Base-by-base conservation (phyloP, 2,888 invertebrate species). In the Polyommatus iphigenia region DNA sequence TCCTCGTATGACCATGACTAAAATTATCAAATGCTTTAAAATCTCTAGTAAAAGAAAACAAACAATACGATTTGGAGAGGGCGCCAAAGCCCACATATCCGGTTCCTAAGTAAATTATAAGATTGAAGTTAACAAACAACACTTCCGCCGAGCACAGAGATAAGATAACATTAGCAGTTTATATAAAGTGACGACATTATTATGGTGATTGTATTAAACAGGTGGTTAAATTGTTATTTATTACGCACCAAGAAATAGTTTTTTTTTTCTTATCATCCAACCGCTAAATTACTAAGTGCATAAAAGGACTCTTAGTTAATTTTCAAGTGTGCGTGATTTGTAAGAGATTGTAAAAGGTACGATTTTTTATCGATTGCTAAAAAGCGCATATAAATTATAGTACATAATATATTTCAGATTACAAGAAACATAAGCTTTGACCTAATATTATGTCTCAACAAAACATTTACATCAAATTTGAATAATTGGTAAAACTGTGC, bases 61-160 rank as follows among this genome's bases (percentile, higher is more conserved):
- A 54, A 67, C 62, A 13, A 67, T 67, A 29, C 67, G 67, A 67
- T 67, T 32, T 29, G 67, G 2, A 15, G 67, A 67, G 67, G 71
- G 20, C n/a, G 24, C 73, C 73, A 41, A 20, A 20, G 73, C 46
- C 41, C 41, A 73, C 73, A 41, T 73, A 73, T 73, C 46, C 73
- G 73, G 54, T 71, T 78, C 80, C 78, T 78, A 77, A 76, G 81
- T 81, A 81, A 81, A 82, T 80, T 79, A 79, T 76, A 79, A 71
- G 77, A 77, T 71, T 71, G 72, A 71, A 75, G 77, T 77, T 78
- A 73, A 78, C 76, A 77, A 78, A 78, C 79, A 78, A 77, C 80
- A 81, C 82, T 84, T 85, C 85, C 85, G 82, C 78, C 71, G 76
- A 78, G 83, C 84, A 82, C 78, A 71, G 76, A 78, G 84, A 85